These are phyloP conservation scores for Pseudomugil tenellus DNA, from an alignment of 2,797 vertebrate genomes.

Conservation along the genomic window DNA sequence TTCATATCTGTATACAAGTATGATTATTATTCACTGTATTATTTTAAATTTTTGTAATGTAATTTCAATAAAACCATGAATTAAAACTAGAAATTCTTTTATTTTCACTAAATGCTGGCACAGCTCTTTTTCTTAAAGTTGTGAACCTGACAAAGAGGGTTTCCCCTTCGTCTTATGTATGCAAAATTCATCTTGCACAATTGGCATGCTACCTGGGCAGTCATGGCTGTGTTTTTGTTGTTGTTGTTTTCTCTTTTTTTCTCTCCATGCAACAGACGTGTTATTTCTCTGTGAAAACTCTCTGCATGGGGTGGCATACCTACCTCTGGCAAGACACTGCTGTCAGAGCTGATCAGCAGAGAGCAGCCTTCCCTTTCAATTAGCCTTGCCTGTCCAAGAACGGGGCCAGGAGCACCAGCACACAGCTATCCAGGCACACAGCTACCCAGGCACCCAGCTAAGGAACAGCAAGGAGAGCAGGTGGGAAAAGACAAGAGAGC, in stretches of 20 bases:
- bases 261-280: constrained; percentile 57
- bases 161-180: constrained; percentile 66
- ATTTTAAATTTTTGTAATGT: constrained; percentile 22
- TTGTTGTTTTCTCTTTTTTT: constrained; percentile 61
- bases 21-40: constrained; percentile 38
- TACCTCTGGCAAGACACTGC: constrained; percentile 81
- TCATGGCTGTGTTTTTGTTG: constrained; percentile 73
- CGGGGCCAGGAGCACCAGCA: constrained; percentile 71
- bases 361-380: constrained; percentile 86
- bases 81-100: constrained; percentile 42
- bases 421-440: constrained; percentile 63
- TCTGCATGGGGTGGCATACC: constrained; percentile 81
- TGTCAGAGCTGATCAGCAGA: constrained; percentile 81
- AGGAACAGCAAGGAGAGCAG: constrained; percentile 77
- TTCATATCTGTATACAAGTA: constrained; percentile 55
- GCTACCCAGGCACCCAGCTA: constrained; percentile 62
- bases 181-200: constrained; percentile 76
- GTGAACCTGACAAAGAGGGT: constrained; percentile 64
- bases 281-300: constrained; percentile 81
- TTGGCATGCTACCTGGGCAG: constrained; percentile 78
- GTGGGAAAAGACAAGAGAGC: constrained; percentile 73
- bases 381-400: constrained; percentile 81
- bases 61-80: constrained; percentile 42
- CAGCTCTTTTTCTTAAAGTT: constrained; percentile 56
- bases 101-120: constrained; percentile 54